phyloP scores from a whole-genome alignment of 2,797 vertebrate species.

The Parambassis ranga region DNA sequence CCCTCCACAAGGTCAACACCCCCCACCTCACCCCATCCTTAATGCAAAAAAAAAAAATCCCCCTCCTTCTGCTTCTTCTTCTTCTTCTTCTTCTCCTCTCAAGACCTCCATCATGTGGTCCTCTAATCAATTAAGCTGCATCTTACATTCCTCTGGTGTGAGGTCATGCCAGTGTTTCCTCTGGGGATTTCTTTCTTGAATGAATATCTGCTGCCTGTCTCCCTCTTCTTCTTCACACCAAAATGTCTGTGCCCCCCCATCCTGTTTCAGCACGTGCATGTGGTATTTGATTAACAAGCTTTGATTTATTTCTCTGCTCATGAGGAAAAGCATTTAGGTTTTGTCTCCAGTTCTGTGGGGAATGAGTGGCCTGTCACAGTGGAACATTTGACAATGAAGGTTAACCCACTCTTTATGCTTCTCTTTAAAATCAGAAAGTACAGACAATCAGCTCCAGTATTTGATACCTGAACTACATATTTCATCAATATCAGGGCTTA shows the following conservation, averaged over 20 bases:
- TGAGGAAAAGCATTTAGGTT: background rate
- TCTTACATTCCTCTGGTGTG: conserved; percentile 85
- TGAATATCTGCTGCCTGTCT: conserved; percentile 15
- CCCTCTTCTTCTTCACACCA: conserved; percentile 9
- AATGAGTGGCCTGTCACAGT: too few relatives aligned
- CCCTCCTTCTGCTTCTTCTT: background rate
- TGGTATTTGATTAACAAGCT: conserved; percentile 38
- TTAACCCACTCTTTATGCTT: too few relatives aligned
- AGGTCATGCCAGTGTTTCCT: conserved; percentile 78
- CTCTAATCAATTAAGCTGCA: conserved; percentile 83
- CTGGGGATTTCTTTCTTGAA: conserved; percentile 38
- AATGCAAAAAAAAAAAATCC: conserved; percentile 7
- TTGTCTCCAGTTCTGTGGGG: background rate
- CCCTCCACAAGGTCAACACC: conserved; percentile 57
- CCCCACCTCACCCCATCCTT: background rate
- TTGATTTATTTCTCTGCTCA: conserved; percentile 23
- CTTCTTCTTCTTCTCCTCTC: conserved; percentile 19
- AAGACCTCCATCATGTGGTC: conserved; percentile 61
- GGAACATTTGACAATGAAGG: too few relatives aligned
- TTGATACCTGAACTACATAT: too few relatives aligned
- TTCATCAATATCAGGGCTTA: too few relatives aligned
- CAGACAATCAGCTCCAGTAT: too few relatives aligned
- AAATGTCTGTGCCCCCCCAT: background rate
- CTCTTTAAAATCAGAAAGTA: too few relatives aligned
- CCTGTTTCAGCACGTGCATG: conserved; percentile 1